Base-by-base conservation (phyloP, 2,888 invertebrate species). In the Ichneumon xanthorius region DNA sequence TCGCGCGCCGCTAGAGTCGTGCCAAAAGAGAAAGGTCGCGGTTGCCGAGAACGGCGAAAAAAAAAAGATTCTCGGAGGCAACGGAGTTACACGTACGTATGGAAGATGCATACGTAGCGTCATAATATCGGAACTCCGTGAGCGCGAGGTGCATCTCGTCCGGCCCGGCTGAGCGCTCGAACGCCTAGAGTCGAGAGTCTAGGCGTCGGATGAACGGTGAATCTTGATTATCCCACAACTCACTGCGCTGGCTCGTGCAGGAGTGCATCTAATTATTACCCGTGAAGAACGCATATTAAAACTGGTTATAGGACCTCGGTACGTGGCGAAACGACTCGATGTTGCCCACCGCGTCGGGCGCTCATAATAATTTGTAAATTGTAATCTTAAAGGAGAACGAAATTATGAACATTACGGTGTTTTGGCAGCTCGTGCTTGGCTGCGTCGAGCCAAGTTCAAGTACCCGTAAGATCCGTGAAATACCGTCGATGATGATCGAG, bases 191-290 rank as follows among this genome's bases (percentile, higher is more conserved):
- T 71, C 75, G 37, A 58, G 58, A 71, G 65, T 78, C 79, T 61
- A 82, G 68, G 78, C 75, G 70, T 78, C 67, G 78, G 71, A 80
- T 71, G 82, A 88, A 88, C 87, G 87, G 87, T 88, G 87, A 88
- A 88, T 87, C 84, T 86, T 88, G 87, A 88, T 88, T 87, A 86
- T 88, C 85, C 84, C 82, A 84, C 85, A 87, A 87, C 83, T 86
- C 84, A 73, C 80, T 37, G 45, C 19, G 70, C 37, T 30, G 40
- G 26, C 45, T 45, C n/a, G 50, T 48, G 53, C 33, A 30, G 70
- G 58, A 77, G 71, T 86, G 81, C 82, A 82, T 87, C 84, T 88
- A 88, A 88, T 88, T 88, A 88, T 86, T 85, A 81, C 19, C 85
- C 79, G 58, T 70, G 78, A 82, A 78, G 73, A 78, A 78, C 71